Conservation (phyloP, 2,113 vertebrate genomes). For the Rhynchomys soricoides region DNA sequence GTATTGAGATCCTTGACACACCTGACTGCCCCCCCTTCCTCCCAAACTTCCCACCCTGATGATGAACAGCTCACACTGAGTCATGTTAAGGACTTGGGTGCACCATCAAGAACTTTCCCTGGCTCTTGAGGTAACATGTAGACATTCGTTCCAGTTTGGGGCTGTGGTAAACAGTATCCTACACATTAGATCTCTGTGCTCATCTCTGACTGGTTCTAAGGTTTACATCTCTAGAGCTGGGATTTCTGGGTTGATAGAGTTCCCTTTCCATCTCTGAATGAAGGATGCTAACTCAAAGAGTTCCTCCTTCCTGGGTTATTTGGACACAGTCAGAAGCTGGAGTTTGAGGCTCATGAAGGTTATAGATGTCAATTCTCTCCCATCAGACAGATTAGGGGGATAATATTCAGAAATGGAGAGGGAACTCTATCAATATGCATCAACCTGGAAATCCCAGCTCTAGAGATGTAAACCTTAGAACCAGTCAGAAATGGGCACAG, state of each 20-base stretch:
- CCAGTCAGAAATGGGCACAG: not conserved
- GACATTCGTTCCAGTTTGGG: not conserved
- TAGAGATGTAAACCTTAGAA: not conserved
- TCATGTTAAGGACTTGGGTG: not conserved
- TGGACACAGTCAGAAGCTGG: not conserved
- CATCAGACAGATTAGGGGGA: not conserved
- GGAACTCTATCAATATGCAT: not conserved
- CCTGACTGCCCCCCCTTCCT: not conserved
- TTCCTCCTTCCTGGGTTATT: not conserved
- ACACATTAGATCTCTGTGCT: not conserved
- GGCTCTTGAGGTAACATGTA: not conserved
- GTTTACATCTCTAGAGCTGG: not conserved
- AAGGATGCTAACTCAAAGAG: not conserved
- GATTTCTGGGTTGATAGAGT: not conserved
- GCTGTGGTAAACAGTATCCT: not conserved
- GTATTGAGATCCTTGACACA: not conserved
- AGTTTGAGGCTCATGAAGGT: not conserved
- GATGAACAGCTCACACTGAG: not conserved
- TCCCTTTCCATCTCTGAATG: not conserved
- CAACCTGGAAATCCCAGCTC: not conserved
- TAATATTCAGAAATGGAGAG: not conserved
- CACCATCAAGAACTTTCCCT: not conserved
- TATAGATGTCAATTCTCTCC: not conserved
- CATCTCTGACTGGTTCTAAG: not conserved
- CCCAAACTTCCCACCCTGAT: fast-evolving